Evolutionary conservation across 2,113 vertebrate genomes (phyloP).

Genomic region (Etheostoma spectabile): DNA sequence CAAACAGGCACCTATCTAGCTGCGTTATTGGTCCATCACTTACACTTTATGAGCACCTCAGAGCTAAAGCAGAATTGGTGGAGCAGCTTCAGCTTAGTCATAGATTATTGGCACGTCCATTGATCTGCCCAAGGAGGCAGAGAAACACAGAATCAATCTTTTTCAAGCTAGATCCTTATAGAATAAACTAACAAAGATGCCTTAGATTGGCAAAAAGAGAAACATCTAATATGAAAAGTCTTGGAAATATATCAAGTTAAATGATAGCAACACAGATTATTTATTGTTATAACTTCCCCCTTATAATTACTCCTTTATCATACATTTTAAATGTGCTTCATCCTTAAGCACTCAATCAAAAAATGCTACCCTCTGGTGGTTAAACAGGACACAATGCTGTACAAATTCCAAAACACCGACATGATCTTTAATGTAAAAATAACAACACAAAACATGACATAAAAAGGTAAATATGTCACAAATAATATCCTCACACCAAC

Average conservation of each 20-base stretch:
- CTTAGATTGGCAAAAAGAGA: neutral
- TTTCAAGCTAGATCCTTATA: slow-evolving; percentile 23
- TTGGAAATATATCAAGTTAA: neutral
- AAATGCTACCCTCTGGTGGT: slow-evolving; percentile 64
- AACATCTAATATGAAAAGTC: neutral
- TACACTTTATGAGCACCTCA: slow-evolving; percentile 75
- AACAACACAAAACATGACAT: slow-evolving; percentile 1
- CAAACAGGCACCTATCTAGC: slow-evolving; percentile 38
- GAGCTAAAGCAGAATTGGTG: slow-evolving; percentile 28
- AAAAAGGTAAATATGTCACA: slow-evolving; percentile 18
- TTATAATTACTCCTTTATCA: neutral
- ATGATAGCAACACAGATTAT: neutral
- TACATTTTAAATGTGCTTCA: neutral
- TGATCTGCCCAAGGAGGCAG: slow-evolving; percentile 49
- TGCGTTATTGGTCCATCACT: slow-evolving; percentile 75
- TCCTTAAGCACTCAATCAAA: slow-evolving; percentile 22
- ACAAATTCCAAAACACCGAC: neutral
- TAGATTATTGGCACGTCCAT: slow-evolving; percentile 72
- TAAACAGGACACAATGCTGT: neutral
- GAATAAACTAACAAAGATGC: slow-evolving; percentile 29
- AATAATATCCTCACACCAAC: neutral
- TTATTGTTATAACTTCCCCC: neutral
- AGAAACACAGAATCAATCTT: slow-evolving; percentile 56
- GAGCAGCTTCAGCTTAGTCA: slow-evolving; percentile 28
- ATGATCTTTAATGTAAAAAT: slow-evolving; percentile 39